These are phyloP conservation scores for Hycleus cichorii DNA, from an alignment of 1,140 invertebrate species.

Conservation along the genomic window DNA sequence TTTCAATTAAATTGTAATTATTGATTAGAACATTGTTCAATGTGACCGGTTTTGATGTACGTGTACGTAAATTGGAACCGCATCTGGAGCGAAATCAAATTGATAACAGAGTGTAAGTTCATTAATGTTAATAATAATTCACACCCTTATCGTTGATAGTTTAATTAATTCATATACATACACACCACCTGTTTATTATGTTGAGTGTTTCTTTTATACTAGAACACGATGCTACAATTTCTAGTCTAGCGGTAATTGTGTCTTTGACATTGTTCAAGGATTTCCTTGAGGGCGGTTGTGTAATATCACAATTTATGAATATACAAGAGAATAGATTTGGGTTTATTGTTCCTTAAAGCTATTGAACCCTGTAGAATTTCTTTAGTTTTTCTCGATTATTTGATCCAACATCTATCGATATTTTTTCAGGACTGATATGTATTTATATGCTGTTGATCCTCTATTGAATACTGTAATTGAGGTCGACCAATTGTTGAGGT, in stretches of 20 bases:
- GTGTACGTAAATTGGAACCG: conserved; percentile 68
- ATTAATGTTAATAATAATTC: conserved; percentile 1
- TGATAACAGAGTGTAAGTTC: conserved; percentile 60
- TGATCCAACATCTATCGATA: neutral
- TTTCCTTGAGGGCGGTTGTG: neutral
- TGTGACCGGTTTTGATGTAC: conserved; percentile 67
- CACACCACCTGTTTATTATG: neutral
- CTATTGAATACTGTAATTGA: conserved; percentile 72
- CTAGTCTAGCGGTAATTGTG: neutral
- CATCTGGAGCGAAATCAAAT: conserved; percentile 53
- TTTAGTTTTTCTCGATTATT: too few relatives aligned
- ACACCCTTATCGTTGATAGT: neutral
- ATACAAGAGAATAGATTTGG: neutral
- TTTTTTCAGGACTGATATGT: conserved; percentile 69
- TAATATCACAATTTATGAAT: neutral
- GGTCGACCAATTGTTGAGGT: conserved; percentile 69
- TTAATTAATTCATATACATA: too few relatives aligned
- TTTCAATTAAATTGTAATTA: conserved; percentile 8
- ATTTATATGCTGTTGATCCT: conserved; percentile 75
- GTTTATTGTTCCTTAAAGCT: neutral
- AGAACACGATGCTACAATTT: neutral
- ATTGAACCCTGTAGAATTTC: neutral
- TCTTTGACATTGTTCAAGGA: neutral
- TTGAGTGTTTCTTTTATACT: neutral
- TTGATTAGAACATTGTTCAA: conserved; percentile 52